Evolutionary conservation across 2,797 vertebrate species (phyloP).

Genomic region (Falco biarmicus): DNA sequence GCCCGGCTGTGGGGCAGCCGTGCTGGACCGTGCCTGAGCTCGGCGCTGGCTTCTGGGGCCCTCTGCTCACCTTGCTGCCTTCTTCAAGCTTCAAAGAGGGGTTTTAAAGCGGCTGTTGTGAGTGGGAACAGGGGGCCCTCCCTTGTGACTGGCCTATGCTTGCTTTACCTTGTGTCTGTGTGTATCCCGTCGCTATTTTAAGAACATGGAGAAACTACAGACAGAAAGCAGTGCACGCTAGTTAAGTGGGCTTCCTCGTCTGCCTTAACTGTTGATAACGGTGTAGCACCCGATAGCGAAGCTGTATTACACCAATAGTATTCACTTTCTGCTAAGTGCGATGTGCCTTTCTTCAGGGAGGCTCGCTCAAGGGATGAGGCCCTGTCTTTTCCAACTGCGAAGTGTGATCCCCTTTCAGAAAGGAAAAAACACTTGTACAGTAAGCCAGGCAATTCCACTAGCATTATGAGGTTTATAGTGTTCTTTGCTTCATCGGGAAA

Average conservation of each 20-base stretch:
- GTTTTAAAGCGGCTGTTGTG: background rate
- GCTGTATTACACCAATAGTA: accelerated
- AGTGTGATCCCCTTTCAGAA: background rate
- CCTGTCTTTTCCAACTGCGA: background rate
- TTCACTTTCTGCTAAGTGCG: accelerated
- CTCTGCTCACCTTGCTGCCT: no score
- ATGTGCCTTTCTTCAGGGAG: accelerated
- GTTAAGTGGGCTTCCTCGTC: background rate
- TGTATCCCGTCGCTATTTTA: accelerated
- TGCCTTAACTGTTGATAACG: accelerated
- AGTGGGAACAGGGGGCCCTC: accelerated
- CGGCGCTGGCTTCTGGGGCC: background rate
- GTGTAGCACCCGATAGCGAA: accelerated
- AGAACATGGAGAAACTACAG: background rate
- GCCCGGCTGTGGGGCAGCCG: accelerated
- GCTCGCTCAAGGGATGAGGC: background rate
- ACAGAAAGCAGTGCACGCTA: accelerated
- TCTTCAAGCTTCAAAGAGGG: background rate
- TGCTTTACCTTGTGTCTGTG: background rate
- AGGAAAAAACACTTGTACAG: background rate
- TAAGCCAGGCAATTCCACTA: background rate
- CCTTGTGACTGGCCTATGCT: background rate
- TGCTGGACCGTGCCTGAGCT: accelerated
- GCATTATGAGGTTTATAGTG: background rate
- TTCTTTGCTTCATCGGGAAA: background rate